phyloP scores from a whole-genome alignment of 2,888 invertebrate species.

The Polymixis lichenea region DNA sequence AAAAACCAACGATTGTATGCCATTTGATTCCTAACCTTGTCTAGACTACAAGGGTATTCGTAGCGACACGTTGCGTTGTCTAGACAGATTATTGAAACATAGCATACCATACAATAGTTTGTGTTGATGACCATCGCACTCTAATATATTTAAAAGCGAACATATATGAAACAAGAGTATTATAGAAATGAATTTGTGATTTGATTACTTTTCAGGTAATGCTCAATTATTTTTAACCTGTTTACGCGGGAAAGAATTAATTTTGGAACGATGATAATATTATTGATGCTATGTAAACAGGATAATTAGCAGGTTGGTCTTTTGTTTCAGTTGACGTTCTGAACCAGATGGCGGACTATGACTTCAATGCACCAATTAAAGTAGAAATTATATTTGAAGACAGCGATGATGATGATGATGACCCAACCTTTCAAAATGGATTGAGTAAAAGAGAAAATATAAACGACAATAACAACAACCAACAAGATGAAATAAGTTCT shows the following conservation, averaged over 20 bases:
- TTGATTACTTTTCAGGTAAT: background rate
- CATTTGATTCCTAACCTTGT: background rate
- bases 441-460: slow-evolving; percentile 10
- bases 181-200: background rate
- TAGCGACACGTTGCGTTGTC: background rate
- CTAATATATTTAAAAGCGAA: background rate
- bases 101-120: background rate
- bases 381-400: slow-evolving; percentile 70
- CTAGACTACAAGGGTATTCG: background rate
- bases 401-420: slow-evolving; percentile 58
- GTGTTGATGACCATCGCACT: background rate
- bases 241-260: background rate
- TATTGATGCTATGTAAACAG: background rate
- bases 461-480: slow-evolving; percentile 5
- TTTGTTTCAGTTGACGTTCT: slow-evolving; percentile 62
- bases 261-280: background rate
- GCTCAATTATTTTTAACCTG: background rate
- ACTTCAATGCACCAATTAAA: slow-evolving; percentile 69
- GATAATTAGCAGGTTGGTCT: background rate
- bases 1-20: background rate
- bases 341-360: slow-evolving; percentile 67
- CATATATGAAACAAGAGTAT: background rate
- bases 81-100: slow-evolving; percentile 2
- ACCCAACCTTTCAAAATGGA: slow-evolving; percentile 31
- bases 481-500: background rate